Base-by-base conservation (phyloP, 2,797 vertebrate genomes). In the Setipinna tenuifilis region DNA sequence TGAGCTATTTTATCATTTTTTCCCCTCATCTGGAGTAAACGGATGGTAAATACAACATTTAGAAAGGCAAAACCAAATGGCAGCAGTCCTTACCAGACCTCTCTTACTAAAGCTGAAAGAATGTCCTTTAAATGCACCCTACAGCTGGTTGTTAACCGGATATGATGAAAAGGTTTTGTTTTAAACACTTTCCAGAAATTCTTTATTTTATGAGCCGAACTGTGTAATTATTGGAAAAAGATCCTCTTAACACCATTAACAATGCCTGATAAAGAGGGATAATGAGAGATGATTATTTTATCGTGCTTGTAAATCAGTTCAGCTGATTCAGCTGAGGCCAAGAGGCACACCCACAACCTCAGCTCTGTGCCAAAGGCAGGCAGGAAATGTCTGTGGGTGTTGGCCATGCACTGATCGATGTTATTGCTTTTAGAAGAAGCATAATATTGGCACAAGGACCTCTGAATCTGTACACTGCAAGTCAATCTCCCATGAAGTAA, bases 221-320 rank as follows among this genome's bases (percentile, higher is more conserved):
- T 16, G 16, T 71, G 28, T 35, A 31, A 31, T 71, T 35, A 71
- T 68, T 71, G 28, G 65, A 28, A 6, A 71, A 28, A 71, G 31
- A 2, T 65, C 62, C 23, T 65, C 2, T 65, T 28, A 12, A 28
- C 62, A 28, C 65, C 25, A 16, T 71, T 71, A 31, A 25, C 28
- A 17, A 71, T 16, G 65, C 28, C 65, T 71, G 28, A 31, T 35
- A 31, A 71, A 71, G 65, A 35, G 65, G 12, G 12, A 31, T 71
- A 71, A 71, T 71, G 65, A 71, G 65, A 71, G 65, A 71, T 71
- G 65, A 71, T 71, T 71, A 71, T 71, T 71, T 71, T 14, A 71
- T 71, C 12, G 5, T 4, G 25, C 28, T 31, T 28, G 6, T 35
- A 71, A 71, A 31, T 23, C 62, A 28, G 23, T 65, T 65, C 7